Conservation (phyloP, 1,140 invertebrate species). For the Heterodera carotae region DNA sequence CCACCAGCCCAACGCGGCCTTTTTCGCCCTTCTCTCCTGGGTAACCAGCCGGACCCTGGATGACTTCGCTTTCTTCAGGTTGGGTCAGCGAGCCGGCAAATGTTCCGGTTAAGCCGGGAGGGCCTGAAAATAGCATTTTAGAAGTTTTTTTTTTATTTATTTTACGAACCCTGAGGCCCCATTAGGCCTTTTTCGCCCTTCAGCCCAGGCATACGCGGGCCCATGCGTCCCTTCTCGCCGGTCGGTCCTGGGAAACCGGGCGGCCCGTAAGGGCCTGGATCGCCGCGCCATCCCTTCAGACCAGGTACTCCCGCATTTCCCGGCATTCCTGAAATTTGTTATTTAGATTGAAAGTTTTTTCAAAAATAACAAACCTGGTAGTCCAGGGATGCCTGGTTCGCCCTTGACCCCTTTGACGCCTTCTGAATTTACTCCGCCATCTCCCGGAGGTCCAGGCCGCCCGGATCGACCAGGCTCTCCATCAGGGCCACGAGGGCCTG, state of each 20-base stretch:
- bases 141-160: not conserved
- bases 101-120: conserved; percentile 46
- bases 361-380: conserved; percentile 7
- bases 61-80: conserved; percentile 63
- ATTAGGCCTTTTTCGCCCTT: conserved; percentile 62
- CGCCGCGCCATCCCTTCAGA: conserved; percentile 61
- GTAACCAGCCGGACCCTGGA: conserved; percentile 58
- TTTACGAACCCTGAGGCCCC: conserved; percentile 40
- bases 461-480: conserved; percentile 50
- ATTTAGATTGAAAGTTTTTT: not conserved
- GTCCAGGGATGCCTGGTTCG: conserved; percentile 52
- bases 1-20: conserved; percentile 59
- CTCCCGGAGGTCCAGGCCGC: conserved; percentile 58
- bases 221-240: conserved; percentile 60
- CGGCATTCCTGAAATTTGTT: conserved; percentile 6
- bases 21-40: conserved; percentile 61
- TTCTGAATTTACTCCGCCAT: conserved; percentile 61
- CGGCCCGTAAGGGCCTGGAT: conserved; percentile 57
- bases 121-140: conserved; percentile 1
- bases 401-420: conserved; percentile 59
- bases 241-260: conserved; percentile 59
- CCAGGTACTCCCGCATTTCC: conserved; percentile 44
- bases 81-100: conserved; percentile 42
- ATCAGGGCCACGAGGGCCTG: conserved; percentile 42
- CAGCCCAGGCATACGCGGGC: conserved; percentile 59